A percentile compares a stretch with the other conserved stretches of the same genome.
These are phyloP conservation scores for Carabus problematicus DNA, from an alignment of 2,888 invertebrate genomes.

Conservation along the genomic window DNA sequence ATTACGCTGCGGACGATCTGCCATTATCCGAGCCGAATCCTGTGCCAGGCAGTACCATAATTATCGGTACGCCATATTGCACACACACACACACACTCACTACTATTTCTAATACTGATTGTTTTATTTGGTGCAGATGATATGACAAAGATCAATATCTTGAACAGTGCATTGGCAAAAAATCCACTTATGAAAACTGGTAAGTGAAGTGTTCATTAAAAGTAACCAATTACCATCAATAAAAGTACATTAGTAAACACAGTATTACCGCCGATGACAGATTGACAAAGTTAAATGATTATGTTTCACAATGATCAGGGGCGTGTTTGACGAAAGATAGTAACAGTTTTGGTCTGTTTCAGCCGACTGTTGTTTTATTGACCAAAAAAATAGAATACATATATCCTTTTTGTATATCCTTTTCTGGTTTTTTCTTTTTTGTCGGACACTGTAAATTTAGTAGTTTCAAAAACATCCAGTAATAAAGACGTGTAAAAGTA, in stretches of 20 bases:
- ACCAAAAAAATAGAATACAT: constrained; percentile 14
- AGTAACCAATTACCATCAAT: too few species aligned
- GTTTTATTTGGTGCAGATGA: constrained; percentile 56
- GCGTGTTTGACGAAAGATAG: constrained; percentile 20
- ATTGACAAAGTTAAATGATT: background rate
- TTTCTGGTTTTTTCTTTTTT: constrained; percentile 33
- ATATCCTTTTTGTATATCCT: constrained; percentile 43
- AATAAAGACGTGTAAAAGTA: too few species aligned
- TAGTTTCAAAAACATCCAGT: background rate
- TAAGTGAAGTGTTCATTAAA: constrained; percentile 50
- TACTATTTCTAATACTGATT: background rate
- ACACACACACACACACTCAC: background rate
- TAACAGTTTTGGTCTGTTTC: constrained; percentile 42
- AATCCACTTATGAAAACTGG: constrained; percentile 52
- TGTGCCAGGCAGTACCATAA: constrained; percentile 51
- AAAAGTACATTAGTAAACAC: background rate
- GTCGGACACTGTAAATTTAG: background rate
- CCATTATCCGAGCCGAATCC: constrained; percentile 59
- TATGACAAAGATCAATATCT: constrained; percentile 56
- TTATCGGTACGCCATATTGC: constrained; percentile 54
- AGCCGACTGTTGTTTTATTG: constrained; percentile 33
- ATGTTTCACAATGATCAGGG: background rate
- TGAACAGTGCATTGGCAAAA: constrained; percentile 50
- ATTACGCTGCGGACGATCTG: constrained; percentile 58
- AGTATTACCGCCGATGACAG: too few species aligned